Evolutionary conservation across 2,888 invertebrate species (phyloP), one percentile per base, ranked within the genome.

Genomic region (Liodrosophila aerea): DNA sequence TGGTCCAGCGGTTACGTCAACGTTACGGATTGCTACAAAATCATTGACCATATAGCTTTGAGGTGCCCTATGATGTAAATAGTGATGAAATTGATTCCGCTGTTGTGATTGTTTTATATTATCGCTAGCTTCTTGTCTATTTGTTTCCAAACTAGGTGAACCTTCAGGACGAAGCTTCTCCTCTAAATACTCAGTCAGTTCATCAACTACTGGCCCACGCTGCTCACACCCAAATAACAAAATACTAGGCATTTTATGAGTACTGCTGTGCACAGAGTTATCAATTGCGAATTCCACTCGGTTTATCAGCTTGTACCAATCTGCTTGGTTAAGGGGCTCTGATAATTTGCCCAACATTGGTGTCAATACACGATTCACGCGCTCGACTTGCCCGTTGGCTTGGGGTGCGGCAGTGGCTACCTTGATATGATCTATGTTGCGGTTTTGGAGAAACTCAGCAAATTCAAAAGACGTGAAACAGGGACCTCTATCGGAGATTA

Each of bases 181-280:
- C n/a, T n/a, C n/a, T n/a, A n/a, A n/a, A n/a, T n/a, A n/a, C n/a
- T n/a, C n/a, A n/a, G n/a, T n/a, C n/a, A n/a, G n/a, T n/a, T n/a
- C n/a, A n/a, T n/a, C n/a, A n/a, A n/a, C n/a, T n/a, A n/a, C n/a
- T n/a, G n/a, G n/a, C n/a, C n/a, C n/a, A n/a, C n/a, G n/a, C n/a
- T n/a, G n/a, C n/a, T n/a, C n/a, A n/a, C n/a, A 13, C 11, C 49
- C 64, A 29, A 56, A 49, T n/a, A 54, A 9, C 27, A 51, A 12
- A n/a, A 50, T 51, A n/a, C 41, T 37, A 33, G 51, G 56, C 0
- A 18, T 39, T 16, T 27, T 31, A 2, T 15, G 18, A 1, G 46
- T 51, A 12, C 37, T 52, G 11, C 33, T 37, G 11, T 52, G 30
- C 1, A 44, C 29, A 5, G 51, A 5, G 11, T 51, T 56, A 11